Percentiles rank a stretch among this genome's conserved stretches.
These are phyloP conservation scores for Dasyornis broadbenti DNA, from an alignment of 2,113 vertebrate species.

Conservation along the genomic window DNA sequence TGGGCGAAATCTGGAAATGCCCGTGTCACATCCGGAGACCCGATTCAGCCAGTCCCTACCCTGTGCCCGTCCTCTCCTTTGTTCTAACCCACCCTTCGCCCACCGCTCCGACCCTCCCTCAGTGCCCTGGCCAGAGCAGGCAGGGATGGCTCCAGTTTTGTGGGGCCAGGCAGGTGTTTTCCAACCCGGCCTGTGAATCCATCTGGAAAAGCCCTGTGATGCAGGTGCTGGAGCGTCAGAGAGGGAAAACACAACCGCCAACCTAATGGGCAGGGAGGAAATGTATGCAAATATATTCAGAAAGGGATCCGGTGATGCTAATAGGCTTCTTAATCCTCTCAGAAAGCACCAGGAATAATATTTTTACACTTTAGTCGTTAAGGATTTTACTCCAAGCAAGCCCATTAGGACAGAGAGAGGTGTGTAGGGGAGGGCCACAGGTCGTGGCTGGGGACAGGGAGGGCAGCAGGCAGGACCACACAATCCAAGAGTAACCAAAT, in stretches of 20 bases:
- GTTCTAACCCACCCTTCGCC: neutral
- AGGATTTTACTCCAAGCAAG: neutral
- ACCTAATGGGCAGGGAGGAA: slow-evolving; percentile 52
- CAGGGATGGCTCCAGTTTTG: accelerated
- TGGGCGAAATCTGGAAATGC: no score
- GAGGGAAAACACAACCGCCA: slow-evolving; percentile 37
- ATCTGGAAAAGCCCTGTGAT: neutral
- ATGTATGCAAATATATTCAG: slow-evolving; percentile 58
- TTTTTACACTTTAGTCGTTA: slow-evolving; percentile 2
- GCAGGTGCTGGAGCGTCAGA: slow-evolving; percentile 16
- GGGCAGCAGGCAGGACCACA: neutral
- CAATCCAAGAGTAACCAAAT: neutral
- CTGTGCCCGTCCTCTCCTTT: accelerated
- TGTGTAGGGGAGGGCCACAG: accelerated
- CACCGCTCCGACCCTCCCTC: accelerated
- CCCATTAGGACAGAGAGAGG: neutral
- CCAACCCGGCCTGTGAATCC: neutral
- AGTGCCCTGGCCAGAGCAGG: neutral
- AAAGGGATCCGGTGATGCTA: neutral
- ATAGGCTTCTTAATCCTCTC: slow-evolving; percentile 36
- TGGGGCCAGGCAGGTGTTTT: neutral
- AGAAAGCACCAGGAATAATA: neutral
- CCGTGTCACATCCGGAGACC: accelerated
- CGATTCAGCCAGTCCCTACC: no score
- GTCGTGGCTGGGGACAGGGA: neutral